These are phyloP conservation scores for Hemiscyllium ocellatum DNA, from an alignment of 2,113 vertebrate genomes.

Conservation along the genomic window DNA sequence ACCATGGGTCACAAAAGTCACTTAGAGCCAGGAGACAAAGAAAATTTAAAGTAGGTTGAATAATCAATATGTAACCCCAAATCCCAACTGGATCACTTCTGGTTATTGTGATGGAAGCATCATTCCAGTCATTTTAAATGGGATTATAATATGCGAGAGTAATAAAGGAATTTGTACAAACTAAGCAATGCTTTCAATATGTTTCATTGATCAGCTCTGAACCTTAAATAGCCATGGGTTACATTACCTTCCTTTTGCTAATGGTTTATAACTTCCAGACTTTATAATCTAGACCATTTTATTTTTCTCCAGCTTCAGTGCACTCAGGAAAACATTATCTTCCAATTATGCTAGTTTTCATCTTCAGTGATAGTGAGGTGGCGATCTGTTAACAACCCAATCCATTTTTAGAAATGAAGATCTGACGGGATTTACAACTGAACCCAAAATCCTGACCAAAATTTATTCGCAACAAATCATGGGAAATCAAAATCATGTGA, in stretches of 20 bases:
- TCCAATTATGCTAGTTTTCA: neutral
- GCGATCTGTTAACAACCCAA: neutral
- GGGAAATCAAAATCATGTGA: neutral
- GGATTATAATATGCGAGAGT: neutral
- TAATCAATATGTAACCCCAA: neutral
- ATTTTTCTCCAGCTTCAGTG: neutral
- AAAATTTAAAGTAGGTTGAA: neutral
- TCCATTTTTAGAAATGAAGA: neutral
- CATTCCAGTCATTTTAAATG: neutral
- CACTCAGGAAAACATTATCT: neutral
- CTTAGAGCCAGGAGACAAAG: neutral
- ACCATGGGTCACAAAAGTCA: neutral
- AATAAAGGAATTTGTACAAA: neutral
- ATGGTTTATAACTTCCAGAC: neutral
- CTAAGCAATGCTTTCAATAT: neutral
- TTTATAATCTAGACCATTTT: neutral
- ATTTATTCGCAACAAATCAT: neutral
- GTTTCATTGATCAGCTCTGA: neutral
- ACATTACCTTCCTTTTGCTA: neutral
- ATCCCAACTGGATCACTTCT: neutral
- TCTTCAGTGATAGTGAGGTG: neutral
- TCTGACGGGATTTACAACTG: neutral
- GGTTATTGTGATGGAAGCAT: neutral
- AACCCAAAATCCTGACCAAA: neutral
- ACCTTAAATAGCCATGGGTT: neutral